Base-by-base conservation (phyloP, 2,797 vertebrate species). In the Leucoraja ocellata region DNA sequence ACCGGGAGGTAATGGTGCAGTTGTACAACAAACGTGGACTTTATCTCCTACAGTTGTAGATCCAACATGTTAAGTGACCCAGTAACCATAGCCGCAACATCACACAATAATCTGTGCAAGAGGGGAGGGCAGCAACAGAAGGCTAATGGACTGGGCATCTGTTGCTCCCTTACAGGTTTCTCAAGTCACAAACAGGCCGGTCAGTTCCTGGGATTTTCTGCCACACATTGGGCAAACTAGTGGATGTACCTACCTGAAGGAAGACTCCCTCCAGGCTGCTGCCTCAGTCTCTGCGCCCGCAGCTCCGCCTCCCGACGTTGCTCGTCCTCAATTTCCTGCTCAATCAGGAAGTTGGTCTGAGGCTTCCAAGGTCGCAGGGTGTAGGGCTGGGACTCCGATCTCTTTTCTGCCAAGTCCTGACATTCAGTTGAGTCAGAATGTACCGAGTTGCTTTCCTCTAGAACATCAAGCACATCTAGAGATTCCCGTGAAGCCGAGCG, bases 221-320 rank as follows among this genome's bases (percentile, higher is more conserved):
- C 65, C 65, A 14, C 11, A 68, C 65, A 68, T 46, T 14, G 18
- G 65, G 65, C 65, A 68, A 68, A 68, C 13, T 1, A 68, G 14
- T 68, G 65, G 16, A 36, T 68, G 68, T 32, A 88, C 84, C n/a
- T 23, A 88, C 84, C 23, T 10, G 63, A 68, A n/a, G 61, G 16
- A 88, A 68, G 84, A 13, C 2, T 25, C 32, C 23, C 1, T 23
- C 36, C 36, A 6, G 32, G 8, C 68, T 91, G 90, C 32, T 25
- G 7, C 71, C 5, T 92, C 90, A 14, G 90, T 54, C 71, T 92
- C 90, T 4, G 90, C 11, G 71, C 32, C 36, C 13, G 90, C 21
- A 92, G 71, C 46, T 92, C 90, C 25, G 74, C 71, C 21, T 92
- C 90, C 32, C 90, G 68, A 28, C 39, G 90, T 13, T 92, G 90